A percentile compares a stretch with the other conserved stretches of the same genome.
phyloP scores from a whole-genome alignment of 37 sponge, comb jelly and placozoan species.

The Agelas oroides region DNA sequence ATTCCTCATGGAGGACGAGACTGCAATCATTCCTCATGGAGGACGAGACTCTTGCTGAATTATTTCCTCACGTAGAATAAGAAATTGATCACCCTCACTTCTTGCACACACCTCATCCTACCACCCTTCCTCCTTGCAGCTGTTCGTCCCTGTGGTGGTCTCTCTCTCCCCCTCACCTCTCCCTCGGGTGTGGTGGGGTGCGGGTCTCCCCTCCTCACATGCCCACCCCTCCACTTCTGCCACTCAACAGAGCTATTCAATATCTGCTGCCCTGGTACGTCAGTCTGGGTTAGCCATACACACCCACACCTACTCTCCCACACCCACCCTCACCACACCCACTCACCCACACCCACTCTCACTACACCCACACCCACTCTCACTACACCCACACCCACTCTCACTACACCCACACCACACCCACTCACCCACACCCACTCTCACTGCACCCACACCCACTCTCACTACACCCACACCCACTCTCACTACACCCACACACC shows the following conservation, averaged over 20 bases:
- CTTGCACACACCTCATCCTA: too few relatives aligned
- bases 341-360: not conserved
- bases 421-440: not conserved
- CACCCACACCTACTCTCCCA: not conserved
- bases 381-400: not conserved
- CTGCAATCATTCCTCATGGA: too few relatives aligned
- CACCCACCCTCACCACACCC: not conserved
- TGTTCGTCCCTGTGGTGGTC: constrained; percentile 14
- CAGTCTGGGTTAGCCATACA: not conserved
- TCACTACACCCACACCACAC: not conserved
- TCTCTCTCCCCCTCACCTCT: not conserved
- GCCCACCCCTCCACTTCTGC: constrained; percentile 28
- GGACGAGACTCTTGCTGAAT: too few relatives aligned
- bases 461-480: not conserved
- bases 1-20: too few relatives aligned
- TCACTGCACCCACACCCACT: not conserved
- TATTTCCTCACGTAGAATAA: too few relatives aligned
- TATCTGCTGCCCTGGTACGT: constrained; percentile 38
- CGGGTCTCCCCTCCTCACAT: not conserved
- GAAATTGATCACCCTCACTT: too few relatives aligned
- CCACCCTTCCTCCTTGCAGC: not conserved
- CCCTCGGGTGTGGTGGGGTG: not conserved
- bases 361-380: not conserved
- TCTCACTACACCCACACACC: not conserved
- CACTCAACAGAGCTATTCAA: not conserved